Percentiles rank a stretch among this genome's conserved stretches.
Evolutionary conservation across 2,113 vertebrate genomes (phyloP).

Genomic region (Gadus chalcogrammus): DNA sequence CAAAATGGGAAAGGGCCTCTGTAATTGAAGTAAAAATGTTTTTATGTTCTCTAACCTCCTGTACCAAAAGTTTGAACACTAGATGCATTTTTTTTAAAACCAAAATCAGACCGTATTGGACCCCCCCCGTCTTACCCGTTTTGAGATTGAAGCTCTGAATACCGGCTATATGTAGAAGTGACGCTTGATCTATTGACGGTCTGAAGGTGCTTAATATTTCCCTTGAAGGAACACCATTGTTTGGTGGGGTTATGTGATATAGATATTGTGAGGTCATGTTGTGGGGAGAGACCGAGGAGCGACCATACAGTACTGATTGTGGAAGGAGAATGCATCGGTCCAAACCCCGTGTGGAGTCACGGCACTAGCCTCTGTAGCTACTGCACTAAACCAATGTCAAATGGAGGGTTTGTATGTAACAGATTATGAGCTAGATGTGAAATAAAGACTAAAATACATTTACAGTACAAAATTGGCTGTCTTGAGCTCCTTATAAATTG

Average conservation of each 20-base stretch:
- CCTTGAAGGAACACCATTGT: constrained; percentile 25
- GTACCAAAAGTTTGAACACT: constrained; percentile 63
- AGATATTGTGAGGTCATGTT: constrained; percentile 46
- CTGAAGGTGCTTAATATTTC: constrained; percentile 8
- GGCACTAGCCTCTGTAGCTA: constrained; percentile 49
- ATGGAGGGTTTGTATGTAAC: constrained; percentile 68
- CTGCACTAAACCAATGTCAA: constrained; percentile 51
- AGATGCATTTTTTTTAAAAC: constrained; percentile 59
- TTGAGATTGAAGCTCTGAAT: constrained; percentile 28
- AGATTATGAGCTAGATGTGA: constrained; percentile 64
- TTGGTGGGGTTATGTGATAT: constrained; percentile 12
- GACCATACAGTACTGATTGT: constrained; percentile 39
- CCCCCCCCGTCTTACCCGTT: constrained; percentile 19
- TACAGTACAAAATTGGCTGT: constrained; percentile 54
- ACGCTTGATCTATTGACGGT: neutral
- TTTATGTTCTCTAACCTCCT: constrained; percentile 72
- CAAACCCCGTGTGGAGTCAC: constrained; percentile 39
- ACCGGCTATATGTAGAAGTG: constrained; percentile 19
- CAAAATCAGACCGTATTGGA: constrained; percentile 46
- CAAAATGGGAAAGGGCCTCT: constrained; percentile 49
- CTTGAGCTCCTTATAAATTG: constrained; percentile 33
- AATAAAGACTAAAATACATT: constrained; percentile 68
- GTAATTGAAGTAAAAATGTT: constrained; percentile 63
- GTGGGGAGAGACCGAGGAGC: constrained; percentile 34
- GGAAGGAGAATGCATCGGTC: constrained; percentile 48